Percentiles rank a stretch among this genome's conserved stretches.
These are phyloP conservation scores for Chlorospingus semifuscus DNA, from an alignment of 2,797 vertebrate genomes.

Conservation along the genomic window DNA sequence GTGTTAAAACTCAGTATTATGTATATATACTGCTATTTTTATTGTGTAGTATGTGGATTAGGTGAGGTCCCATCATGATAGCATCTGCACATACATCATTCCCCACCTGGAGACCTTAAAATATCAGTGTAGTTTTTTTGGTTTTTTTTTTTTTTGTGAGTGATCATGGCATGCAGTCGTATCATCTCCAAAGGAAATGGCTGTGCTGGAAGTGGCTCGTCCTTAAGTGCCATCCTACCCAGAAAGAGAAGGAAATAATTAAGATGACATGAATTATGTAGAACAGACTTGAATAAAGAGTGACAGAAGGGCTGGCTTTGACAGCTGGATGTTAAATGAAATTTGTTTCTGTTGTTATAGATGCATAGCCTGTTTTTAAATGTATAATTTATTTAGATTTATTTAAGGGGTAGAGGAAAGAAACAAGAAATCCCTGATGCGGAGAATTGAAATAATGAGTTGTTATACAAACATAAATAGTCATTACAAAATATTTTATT, in stretches of 20 bases:
- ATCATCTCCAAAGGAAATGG: background rate
- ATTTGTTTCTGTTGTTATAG: conserved; percentile 60
- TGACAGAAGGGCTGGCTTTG: conserved; percentile 49
- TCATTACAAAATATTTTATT: conserved; percentile 55
- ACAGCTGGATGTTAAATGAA: conserved; percentile 63
- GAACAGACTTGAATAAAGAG: conserved; percentile 50
- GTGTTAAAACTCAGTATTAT: background rate
- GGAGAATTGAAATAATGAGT: conserved; percentile 49
- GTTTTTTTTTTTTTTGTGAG: background rate
- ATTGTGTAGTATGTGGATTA: background rate
- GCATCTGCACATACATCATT: background rate
- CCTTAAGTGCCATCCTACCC: background rate
- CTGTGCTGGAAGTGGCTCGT: background rate
- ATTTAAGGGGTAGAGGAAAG: conserved; percentile 25
- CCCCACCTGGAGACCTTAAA: background rate
- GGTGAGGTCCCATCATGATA: background rate
- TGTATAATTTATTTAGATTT: conserved; percentile 63
- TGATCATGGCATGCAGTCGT: rapidly evolving
- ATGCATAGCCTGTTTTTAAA: conserved; percentile 39
- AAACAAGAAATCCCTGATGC: conserved; percentile 50
- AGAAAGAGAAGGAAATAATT: conserved; percentile 53
- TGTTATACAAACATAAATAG: conserved; percentile 48
- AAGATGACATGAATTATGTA: conserved; percentile 60
- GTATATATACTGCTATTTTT: background rate
- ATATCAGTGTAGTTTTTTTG: background rate